Evolutionary conservation across 2,113 vertebrate species (phyloP).

Genomic region (Sclerurus mexicanus): DNA sequence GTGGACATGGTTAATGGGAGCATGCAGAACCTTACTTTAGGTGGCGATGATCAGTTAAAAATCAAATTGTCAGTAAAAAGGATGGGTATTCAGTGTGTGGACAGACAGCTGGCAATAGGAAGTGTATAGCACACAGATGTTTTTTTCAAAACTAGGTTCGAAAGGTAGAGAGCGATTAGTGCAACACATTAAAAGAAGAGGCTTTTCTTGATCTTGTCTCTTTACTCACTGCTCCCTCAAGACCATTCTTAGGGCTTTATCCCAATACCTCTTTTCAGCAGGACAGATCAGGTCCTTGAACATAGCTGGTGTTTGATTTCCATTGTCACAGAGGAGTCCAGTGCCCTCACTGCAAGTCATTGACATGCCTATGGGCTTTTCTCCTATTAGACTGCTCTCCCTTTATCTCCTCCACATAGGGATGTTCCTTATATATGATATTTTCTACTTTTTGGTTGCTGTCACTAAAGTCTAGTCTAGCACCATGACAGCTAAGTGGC

Average conservation of each 20-base stretch:
- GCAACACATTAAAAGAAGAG: background rate
- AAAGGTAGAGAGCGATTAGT: background rate
- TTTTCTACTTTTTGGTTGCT: background rate
- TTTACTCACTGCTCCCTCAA: background rate
- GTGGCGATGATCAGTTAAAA: background rate
- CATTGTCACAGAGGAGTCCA: no score
- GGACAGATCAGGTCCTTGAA: background rate
- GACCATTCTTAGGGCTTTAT: background rate
- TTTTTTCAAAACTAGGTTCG: background rate
- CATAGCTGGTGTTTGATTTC: background rate
- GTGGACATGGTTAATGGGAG: background rate
- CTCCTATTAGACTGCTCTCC: background rate
- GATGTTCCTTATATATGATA: background rate
- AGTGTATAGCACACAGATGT: background rate
- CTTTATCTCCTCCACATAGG: background rate
- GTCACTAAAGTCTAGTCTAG: background rate
- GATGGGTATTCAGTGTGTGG: rapidly evolving
- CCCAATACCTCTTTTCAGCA: background rate
- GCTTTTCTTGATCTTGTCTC: background rate
- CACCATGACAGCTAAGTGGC: background rate
- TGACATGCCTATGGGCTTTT: background rate
- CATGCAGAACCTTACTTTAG: background rate
- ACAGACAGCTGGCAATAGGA: background rate
- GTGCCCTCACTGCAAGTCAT: background rate
- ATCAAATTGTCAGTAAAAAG: background rate